Base-by-base conservation (phyloP, 2,113 vertebrate species). In the Lampris incognitus region DNA sequence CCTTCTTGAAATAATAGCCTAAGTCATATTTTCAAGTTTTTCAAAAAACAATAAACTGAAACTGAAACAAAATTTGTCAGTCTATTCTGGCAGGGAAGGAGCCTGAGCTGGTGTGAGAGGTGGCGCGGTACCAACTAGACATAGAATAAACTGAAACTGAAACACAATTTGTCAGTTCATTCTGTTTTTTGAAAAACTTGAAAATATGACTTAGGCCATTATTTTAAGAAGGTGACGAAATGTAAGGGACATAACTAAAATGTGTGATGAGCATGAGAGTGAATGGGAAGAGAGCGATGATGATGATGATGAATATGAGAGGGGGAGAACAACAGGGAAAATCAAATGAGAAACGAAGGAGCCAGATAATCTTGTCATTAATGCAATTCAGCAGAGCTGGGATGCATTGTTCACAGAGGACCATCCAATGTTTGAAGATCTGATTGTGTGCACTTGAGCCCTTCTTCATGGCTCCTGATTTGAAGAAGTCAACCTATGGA, bases 401-500 rank as follows among this genome's bases (percentile, higher is more conserved):
- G 64, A 2, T 50, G 59, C 67, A 76, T 66, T 36, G 5, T 64
- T 51, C 40, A n/a, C 39, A 60, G 37, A 59, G 51, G 57, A 57
- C 48, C 49, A 48, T 63, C 51, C 44, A 77, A 70, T 48, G 66
- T 85, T 62, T 82, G 78, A 87, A 89, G 79, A 69, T 78, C 72
- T 89, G 81, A 88, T 87, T 87, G 84, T 80, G 63, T 80, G 63
- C 71, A 55, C 79, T 85, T 59, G 6, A 73, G 52, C 37, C 58
- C 13, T 55, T 83, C 69, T 70, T 72, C 41, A 67, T 64, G 9
- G 61, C 52, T 44, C 63, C 59, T 90, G 89, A 91, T 92, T 90
- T 79, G 59, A 87, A 58, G 79, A 84, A 85, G 79, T 79, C 81
- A 78, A 88, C 84, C 86, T 79, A 79, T 79, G 60, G 67, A 76